Base-by-base conservation (phyloP, 2,888 invertebrate species). In the Gari tellinella region DNA sequence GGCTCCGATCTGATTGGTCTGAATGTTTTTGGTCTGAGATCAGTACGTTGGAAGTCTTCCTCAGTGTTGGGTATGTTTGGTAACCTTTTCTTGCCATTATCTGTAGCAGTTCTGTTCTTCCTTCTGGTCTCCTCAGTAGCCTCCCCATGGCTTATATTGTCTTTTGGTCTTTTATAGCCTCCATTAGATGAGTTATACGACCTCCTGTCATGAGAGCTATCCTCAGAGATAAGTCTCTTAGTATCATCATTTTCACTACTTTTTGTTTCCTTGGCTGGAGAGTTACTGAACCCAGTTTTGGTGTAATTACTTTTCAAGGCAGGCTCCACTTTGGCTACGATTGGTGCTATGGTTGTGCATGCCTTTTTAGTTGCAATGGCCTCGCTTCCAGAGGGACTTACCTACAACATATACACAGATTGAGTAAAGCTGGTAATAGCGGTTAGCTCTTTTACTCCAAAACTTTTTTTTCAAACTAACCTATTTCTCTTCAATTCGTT, bases 381-480 rank as follows among this genome's bases (percentile, higher is more conserved):
- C 63, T 82, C 84, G 57, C 77, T 81, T n/a, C 82, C 84, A 15
- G 81, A 82, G 1, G 84, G 82, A 52, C 82, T 82, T 4, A 81
- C 61, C 76, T 79, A 14, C 40, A 49, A 40, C 7, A 31, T 31
- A 31, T 31, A 31, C 4, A 43, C n/a, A n/a, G n/a, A n/a, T n/a
- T n/a, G n/a, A n/a, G n/a, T n/a, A n/a, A n/a, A n/a, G n/a, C n/a
- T n/a, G n/a, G n/a, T n/a, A n/a, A n/a, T n/a, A n/a, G n/a, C n/a
- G n/a, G n/a, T n/a, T n/a, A n/a, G n/a, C n/a, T n/a, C n/a, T n/a
- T n/a, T n/a, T n/a, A n/a, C n/a, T n/a, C n/a, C n/a, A n/a, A n/a
- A n/a, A n/a, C n/a, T n/a, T n/a, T n/a, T n/a, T n/a, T n/a, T n/a
- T n/a, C n/a, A n/a, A n/a, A n/a, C n/a, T n/a, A n/a, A n/a, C n/a